Evolutionary conservation across 2,888 invertebrate genomes (phyloP), one percentile per base, ranked within the genome.

Genomic region (Anaspis maculata): DNA sequence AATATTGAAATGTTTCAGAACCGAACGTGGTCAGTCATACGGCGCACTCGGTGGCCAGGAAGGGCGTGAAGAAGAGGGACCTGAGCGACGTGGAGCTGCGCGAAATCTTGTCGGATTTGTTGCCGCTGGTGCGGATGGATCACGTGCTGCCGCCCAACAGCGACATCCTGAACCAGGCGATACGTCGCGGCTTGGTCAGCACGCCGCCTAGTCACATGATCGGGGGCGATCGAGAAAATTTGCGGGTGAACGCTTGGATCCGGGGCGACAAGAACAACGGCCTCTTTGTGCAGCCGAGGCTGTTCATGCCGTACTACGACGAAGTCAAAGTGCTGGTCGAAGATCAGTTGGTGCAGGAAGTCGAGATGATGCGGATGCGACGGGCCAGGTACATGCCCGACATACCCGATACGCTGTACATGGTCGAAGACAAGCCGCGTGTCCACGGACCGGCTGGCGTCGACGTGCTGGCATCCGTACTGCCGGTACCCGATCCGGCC

Each of bases 231-330:
- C 63, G 71, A 22, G 72, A 73, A 53, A 78, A 76, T 59, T 59
- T 78, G 26, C 68, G 79, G 30, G 72, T 79, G 43, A 83, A 80
- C 59, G 87, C 87, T 23, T 88, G 88, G 88, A 83, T 87, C 42
- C 76, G 83, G 12, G 76, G 82, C 30, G 76, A 76, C 9, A 79
- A 79, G 52, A 78, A 77, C 51, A 78, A 77, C 52, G 84, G 84
- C 34, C 68, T 84, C 7, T 79, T 77, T 59, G 80, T 89, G 3
- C 78, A 90, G 46, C 91, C 95, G 30, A 72, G 96, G 25, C 77
- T 92, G 42, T 96, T 94, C 67, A 83, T 88, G 74, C 94, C 95
- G 22, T 94, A 94, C 63, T 87, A 88, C 51, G 94, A 95, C 61
- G 95, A 94, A 70, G 79, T 90, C 7, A 94, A 92, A 75, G 84